Conservation (phyloP, 37 sponge, comb jelly and placozoan species). For the Aplysina aerophoba region DNA sequence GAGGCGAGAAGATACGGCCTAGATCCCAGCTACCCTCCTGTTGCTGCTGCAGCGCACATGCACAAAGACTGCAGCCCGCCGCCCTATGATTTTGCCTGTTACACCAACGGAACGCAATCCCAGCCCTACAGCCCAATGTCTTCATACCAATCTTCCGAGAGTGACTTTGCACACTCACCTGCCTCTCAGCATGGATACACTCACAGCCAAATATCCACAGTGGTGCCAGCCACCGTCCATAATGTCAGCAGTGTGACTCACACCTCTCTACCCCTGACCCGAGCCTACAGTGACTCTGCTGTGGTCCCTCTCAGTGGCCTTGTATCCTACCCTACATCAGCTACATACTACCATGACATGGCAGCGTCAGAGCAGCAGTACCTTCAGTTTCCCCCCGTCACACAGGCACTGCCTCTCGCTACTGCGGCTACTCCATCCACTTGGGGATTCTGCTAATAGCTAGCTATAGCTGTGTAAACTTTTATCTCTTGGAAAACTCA, state of each 20-base stretch:
- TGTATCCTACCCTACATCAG: not conserved
- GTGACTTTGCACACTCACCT: constrained; percentile 13
- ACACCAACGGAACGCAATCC: not conserved
- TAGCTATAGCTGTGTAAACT: too few relatives aligned
- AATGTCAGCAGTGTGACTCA: constrained; percentile 43
- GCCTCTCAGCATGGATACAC: not conserved
- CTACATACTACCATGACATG: not conserved
- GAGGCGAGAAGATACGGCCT: constrained; percentile 23
- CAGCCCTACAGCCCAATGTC: constrained; percentile 49
- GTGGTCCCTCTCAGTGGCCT: constrained; percentile 30
- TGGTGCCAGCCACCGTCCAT: not conserved
- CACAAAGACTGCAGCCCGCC: constrained; percentile 19
- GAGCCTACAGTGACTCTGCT: constrained; percentile 62
- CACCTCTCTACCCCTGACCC: constrained; percentile 55
- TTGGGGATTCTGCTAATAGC: too few relatives aligned
- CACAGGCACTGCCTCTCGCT: not conserved
- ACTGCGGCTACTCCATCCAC: not conserved
- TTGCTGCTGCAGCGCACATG: not conserved
- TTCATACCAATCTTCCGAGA: constrained; percentile 47
- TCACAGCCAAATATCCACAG: too few relatives aligned
- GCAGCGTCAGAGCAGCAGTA: not conserved
- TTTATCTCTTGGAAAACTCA: too few relatives aligned
- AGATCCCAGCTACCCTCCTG: not conserved
- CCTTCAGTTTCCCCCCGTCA: not conserved
- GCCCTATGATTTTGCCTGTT: constrained; percentile 20